Evolutionary conservation across 2,888 invertebrate genomes (phyloP), one percentile per base, ranked within the genome.

Genomic region (Drosophila quasianomalipes): DNA sequence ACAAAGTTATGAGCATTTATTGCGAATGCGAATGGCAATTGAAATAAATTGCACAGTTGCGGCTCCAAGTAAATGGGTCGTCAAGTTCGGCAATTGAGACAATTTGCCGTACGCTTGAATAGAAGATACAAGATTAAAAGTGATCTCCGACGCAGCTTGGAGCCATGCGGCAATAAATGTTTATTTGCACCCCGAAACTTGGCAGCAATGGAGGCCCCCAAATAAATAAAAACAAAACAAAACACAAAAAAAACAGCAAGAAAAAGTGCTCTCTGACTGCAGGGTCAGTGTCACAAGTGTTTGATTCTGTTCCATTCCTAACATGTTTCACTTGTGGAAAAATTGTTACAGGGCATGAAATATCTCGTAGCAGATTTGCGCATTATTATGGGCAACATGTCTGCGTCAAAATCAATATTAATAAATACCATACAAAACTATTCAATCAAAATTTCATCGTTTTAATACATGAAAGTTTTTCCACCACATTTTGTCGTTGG

Each of bases 91-190:
- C 72, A 74, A 79, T 79, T 79, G 74, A 65, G 67, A 70, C 44
- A 30, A 60, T 74, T 44, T 28, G 60, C 33, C 37, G 51, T 33
- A 31, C 59, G 28, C 16, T 19, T 9, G 33, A 35, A 35, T 51
- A 51, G 22, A 53, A 73, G 33, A 58, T 63, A 47, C 35, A 60
- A 58, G 63, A 74, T 79, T 59, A 63, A 63, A 67, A 69, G 72
- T 70, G 68, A 78, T 69, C 61, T n/a, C n/a, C n/a, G n/a, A n/a
- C n/a, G n/a, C n/a, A n/a, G n/a, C 54, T 70, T 84, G 85, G 86
- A 86, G 89, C 79, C 89, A 89, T 59, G 86, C 74, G 65, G 70
- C 83, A 89, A 85, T 89, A 85, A 83, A 86, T 85, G 74, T 79
- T 89, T 82, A 83, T 85, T 83, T 63, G 83, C 86, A 75, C 84